phyloP scores from a whole-genome alignment of 92 coral and sea anemone species.

The Parazoanthus swiftii region DNA sequence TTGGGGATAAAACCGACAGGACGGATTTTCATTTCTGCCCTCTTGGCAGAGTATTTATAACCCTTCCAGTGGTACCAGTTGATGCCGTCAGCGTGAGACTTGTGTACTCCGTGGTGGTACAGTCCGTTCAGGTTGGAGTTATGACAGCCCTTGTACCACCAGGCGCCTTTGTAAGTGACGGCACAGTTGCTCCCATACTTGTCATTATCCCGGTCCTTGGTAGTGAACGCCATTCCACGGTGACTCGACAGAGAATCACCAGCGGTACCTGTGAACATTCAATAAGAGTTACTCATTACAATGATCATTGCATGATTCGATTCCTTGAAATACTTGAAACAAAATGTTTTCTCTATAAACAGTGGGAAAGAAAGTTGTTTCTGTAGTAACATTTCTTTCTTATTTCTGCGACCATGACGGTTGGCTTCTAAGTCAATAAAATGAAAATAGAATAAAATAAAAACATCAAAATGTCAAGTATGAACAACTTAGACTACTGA shows the following conservation, averaged over 20 bases:
- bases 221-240: background rate
- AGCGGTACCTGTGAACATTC: background rate
- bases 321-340: too few relatives aligned
- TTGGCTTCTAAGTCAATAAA: too few relatives aligned
- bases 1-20: background rate
- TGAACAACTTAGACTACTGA: too few relatives aligned
- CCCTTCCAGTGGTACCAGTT: background rate
- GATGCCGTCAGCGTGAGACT: background rate
- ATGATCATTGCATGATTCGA: too few relatives aligned
- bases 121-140: background rate
- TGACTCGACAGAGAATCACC: background rate
- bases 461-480: too few relatives aligned
- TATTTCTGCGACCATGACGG: too few relatives aligned
- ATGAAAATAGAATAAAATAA: too few relatives aligned
- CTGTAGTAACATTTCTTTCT: too few relatives aligned
- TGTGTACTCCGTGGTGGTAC: background rate
- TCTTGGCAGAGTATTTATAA: background rate
- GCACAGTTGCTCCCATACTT: background rate
- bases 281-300: too few relatives aligned
- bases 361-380: too few relatives aligned
- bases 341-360: too few relatives aligned
- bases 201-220: background rate
- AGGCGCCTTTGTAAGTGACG: background rate
- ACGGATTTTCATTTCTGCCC: background rate
- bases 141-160: background rate